Evolutionary conservation across 2,888 invertebrate genomes (phyloP).

Genomic region (Orgyia antiqua): DNA sequence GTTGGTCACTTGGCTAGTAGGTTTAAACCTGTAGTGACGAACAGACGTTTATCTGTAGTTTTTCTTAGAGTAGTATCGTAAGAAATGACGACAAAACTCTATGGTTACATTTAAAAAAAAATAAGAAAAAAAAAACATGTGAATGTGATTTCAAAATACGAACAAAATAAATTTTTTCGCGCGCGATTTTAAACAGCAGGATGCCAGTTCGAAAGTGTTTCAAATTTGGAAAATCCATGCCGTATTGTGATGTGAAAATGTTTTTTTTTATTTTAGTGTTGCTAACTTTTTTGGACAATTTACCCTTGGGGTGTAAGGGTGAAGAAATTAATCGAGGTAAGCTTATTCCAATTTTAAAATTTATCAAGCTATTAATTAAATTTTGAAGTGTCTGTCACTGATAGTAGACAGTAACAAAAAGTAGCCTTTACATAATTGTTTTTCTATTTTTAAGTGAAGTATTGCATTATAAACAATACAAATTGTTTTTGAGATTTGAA

Average conservation of each 20-base stretch:
- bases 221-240: slow-evolving; percentile 43
- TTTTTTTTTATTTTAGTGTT: slow-evolving; percentile 55
- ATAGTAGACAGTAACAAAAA: no score
- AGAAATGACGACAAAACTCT: slow-evolving; percentile 59
- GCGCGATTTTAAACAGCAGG: slow-evolving; percentile 53
- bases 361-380: not conserved
- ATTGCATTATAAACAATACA: no score
- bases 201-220: slow-evolving; percentile 68
- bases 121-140: slow-evolving; percentile 40
- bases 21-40: slow-evolving; percentile 45
- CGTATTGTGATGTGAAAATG: slow-evolving; percentile 61
- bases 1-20: slow-evolving; percentile 78
- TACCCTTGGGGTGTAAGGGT: slow-evolving; percentile 42
- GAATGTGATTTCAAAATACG: slow-evolving; percentile 31
- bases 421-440: no score
- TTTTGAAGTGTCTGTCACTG: no score
- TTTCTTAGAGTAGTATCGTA: slow-evolving; percentile 24
- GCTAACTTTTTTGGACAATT: slow-evolving; percentile 54
- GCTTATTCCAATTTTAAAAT: slow-evolving; percentile 3
- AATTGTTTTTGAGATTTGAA: no score
- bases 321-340: slow-evolving; percentile 56
- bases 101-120: slow-evolving; percentile 36
- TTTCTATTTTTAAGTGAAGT: no score
- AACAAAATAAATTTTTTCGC: slow-evolving; percentile 29
- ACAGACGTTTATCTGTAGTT: slow-evolving; percentile 37